Evolutionary conservation across 1,140 invertebrate genomes (phyloP), one percentile per base, ranked within the genome.

Genomic region (Popillia japonica): DNA sequence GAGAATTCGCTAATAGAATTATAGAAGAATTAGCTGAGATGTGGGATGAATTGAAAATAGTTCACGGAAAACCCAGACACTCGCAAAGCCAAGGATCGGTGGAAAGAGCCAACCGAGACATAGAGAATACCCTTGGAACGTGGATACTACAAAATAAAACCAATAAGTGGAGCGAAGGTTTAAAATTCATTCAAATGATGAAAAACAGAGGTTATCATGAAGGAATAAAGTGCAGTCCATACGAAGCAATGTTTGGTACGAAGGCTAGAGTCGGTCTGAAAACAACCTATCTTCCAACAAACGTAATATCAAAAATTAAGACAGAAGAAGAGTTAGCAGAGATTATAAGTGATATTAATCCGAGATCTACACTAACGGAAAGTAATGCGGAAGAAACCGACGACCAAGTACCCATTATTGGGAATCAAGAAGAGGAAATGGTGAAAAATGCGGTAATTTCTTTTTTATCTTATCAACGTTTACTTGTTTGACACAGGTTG

Each of bases 1-100:
- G 84, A 44, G 87, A 88, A 82, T 88, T 88, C 83, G 73, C 11
- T 1, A 87, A 87, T 78, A 17, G 78, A 14, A 78, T 87, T 20
- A 84, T 88, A 44, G 27, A 79, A 44, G 73, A 85, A 77, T 20
- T 87, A 44, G 72, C 34, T 11, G 41, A 72, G 40, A 80, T 86
- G 68, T 89, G 86, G 87, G 27, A 34, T n/a, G 42, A 78, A 64
- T 22, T 79, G 78, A 79, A 77, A 64, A n/a, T 86, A 9, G 81
- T 85, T 9, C 80, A 84, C 72, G 85, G 84, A 10, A 83, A 84
- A 64, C 83, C 81, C n/a, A 40, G 81, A 20, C 81, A 83, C 41
- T 80, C 74, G 55, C 85, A 85, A 76, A 85, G 77, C 34, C 85
- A 88, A 79, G 83, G 84, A 3, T 83, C 78, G 17, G 82, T 81